A percentile compares a stretch with the other conserved stretches of the same genome.
phyloP scores from a whole-genome alignment of 2,797 vertebrate genomes.

The Martes flavigula region DNA sequence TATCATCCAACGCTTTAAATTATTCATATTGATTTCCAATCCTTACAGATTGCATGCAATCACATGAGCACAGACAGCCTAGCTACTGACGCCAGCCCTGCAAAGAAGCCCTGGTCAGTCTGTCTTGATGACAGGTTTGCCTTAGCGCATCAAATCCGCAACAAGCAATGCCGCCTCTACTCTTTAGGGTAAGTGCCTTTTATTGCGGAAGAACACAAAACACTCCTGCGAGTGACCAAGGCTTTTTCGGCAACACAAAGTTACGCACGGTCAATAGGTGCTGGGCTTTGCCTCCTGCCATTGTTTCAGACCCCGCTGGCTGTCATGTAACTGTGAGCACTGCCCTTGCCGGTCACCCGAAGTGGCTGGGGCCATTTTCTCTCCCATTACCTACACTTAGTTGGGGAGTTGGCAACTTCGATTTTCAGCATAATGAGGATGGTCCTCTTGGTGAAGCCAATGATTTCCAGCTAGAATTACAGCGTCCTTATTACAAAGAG shows the following conservation, averaged over 20 bases:
- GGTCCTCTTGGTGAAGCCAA: neutral
- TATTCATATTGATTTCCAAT: constrained; percentile 77
- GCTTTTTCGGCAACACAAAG: neutral
- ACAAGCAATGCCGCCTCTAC: constrained; percentile 93
- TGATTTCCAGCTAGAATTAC: neutral
- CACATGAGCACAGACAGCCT: constrained; percentile 75
- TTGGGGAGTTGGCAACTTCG: neutral
- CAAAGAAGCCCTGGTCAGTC: constrained; percentile 88
- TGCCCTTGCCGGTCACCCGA: neutral
- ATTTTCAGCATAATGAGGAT: neutral
- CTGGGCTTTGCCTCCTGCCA: neutral
- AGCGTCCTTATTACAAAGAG: neutral
- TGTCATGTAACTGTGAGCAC: neutral
- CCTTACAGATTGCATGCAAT: constrained; percentile 89
- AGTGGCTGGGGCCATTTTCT: neutral
- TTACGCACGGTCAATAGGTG: neutral
- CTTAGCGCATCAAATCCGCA: constrained; percentile 89
- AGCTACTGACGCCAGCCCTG: constrained; percentile 61
- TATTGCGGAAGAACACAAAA: constrained; percentile 22
- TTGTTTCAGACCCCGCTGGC: neutral
- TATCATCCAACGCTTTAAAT: constrained; percentile 57
- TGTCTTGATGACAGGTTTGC: constrained; percentile 93
- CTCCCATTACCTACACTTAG: neutral
- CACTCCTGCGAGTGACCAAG: neutral
- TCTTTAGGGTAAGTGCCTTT: constrained; percentile 91